Base-by-base conservation (phyloP, 2,113 vertebrate genomes). In the Fregetta grallaria region DNA sequence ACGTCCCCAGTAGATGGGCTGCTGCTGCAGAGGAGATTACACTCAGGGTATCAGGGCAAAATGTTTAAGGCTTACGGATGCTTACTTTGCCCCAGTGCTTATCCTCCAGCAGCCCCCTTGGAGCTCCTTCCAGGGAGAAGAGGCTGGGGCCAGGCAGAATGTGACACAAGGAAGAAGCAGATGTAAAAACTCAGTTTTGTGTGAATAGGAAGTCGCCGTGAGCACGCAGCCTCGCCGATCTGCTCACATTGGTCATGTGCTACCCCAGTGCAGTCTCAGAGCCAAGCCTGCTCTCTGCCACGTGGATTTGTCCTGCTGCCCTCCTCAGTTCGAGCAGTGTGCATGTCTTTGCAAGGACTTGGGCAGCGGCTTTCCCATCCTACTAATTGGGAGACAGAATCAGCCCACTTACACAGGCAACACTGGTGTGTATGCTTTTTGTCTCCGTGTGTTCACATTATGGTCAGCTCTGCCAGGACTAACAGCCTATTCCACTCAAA, bases 211-310 rank as follows among this genome's bases (percentile, higher is more conserved):
- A 42, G n/a, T 7, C 0, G 5, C 45, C 5, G 8, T 5, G 59
- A 40, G 40, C 27, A 7, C 1, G 3, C 50, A 61, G 68, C n/a
- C 45, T n/a, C 40, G 42, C 32, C 2, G 5, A 15, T 47, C 73
- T 66, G 45, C 76, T 61, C 0, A 0, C 30, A 73, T 71, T 36
- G 29, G 11, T 70, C 3, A 2, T 10, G 29, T 38, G 36, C 16
- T 73, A 4, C 36, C 19, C 58, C 25, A 25, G 32, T 11, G 72
- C 62, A 76, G 66, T 30, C 73, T 49, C 74, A 55, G 82, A 63
- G 38, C 71, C 63, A n/a, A 87, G 45, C 26, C 81, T 88, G n/a
- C 65, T 72, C 30, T 18, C 63, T 62, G 77, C 42, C 86, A 32
- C 0, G 0, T 34, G 85, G 66, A 11, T 72, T 82, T 36, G 10